A percentile compares a stretch with the other conserved stretches of the same genome.
These are phyloP conservation scores for Serripes groenlandicus DNA, from an alignment of 2,888 invertebrate genomes.

Conservation along the genomic window DNA sequence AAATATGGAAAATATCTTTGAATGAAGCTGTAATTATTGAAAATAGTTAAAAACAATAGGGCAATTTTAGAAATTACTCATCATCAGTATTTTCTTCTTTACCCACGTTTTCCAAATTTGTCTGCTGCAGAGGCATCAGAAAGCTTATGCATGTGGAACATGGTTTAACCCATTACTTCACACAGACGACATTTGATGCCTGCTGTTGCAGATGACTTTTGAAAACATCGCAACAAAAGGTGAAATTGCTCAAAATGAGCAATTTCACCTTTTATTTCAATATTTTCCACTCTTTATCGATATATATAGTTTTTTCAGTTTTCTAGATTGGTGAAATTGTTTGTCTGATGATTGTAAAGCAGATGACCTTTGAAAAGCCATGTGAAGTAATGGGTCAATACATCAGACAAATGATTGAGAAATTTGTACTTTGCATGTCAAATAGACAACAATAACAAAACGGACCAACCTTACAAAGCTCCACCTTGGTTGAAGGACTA, in stretches of 20 bases:
- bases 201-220: background rate
- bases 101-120: background rate
- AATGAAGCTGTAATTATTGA: too few species aligned
- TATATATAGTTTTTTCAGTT: too few species aligned
- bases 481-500: constrained; percentile 66
- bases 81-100: background rate
- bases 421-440: background rate
- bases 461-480: constrained; percentile 67
- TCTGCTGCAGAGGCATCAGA: background rate
- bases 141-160: background rate
- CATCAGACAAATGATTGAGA: background rate
- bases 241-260: background rate
- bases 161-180: background rate
- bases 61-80: background rate
- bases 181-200: background rate
- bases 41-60: background rate
- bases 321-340: too few species aligned
- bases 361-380: too few species aligned
- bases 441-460: too few species aligned
- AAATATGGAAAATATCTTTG: too few species aligned
- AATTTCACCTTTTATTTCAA: background rate
- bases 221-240: background rate
- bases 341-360: too few species aligned
- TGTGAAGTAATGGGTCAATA: constrained; percentile 2
- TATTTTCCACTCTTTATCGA: too few species aligned